Conservation (phyloP, 2,888 invertebrate species). For the Melinaea marsaeus region DNA sequence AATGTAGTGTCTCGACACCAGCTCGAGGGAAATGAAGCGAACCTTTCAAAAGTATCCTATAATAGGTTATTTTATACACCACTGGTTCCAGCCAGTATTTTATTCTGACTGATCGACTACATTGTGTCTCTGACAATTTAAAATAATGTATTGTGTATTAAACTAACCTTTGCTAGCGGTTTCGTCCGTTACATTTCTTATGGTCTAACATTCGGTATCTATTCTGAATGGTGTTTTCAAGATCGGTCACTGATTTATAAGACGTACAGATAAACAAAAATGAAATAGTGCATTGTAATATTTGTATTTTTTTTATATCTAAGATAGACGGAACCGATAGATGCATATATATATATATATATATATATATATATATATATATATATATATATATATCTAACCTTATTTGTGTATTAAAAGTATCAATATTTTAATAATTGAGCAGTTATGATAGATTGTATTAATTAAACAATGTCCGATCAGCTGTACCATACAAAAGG, state of each 20-base stretch:
- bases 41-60: slow-evolving; percentile 49
- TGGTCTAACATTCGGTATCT: too few relatives aligned
- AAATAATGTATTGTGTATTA: too few relatives aligned
- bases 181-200: too few relatives aligned
- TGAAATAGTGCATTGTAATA: too few relatives aligned
- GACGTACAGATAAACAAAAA: too few relatives aligned
- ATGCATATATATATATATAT: background rate
- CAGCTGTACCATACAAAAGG: slow-evolving; percentile 72
- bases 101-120: slow-evolving; percentile 40
- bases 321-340: background rate
- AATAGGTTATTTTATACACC: slow-evolving; percentile 59
- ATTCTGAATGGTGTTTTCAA: too few relatives aligned
- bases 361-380: too few relatives aligned
- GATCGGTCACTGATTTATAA: too few relatives aligned
- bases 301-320: too few relatives aligned
- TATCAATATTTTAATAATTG: slow-evolving; percentile 9
- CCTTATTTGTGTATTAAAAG: background rate
- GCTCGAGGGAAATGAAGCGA: slow-evolving; percentile 35
- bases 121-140: slow-evolving; percentile 44
- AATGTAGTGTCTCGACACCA: slow-evolving; percentile 17
- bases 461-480: slow-evolving; percentile 49
- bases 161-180: too few relatives aligned
- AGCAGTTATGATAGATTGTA: slow-evolving; percentile 15
- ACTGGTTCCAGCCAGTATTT: slow-evolving; percentile 47
- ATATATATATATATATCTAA: too few relatives aligned